phyloP scores from a whole-genome alignment of 53 echinoderm and acorn worm species.

The Actinopyga echinites region DNA sequence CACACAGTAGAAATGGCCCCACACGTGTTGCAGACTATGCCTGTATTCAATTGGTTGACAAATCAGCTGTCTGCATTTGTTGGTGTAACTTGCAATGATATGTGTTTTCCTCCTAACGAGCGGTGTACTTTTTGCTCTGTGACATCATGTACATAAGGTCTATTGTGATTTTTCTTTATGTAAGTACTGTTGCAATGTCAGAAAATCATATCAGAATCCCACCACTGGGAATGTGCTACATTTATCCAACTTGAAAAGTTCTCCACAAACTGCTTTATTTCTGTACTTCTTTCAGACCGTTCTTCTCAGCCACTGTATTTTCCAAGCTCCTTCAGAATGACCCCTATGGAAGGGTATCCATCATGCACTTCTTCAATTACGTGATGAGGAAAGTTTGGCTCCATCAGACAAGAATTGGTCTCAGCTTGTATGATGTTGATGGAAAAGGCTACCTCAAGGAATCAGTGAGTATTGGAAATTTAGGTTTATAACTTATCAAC shows the following conservation, averaged over 20 bases:
- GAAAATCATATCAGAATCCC: not conserved
- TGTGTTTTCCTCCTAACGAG: no score
- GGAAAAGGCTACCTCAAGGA: conserved; percentile 98
- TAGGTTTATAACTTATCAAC: not conserved
- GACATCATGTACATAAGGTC: no score
- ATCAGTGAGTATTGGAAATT: conserved; percentile 68
- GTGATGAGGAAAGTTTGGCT: conserved; percentile 99
- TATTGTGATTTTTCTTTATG: not conserved
- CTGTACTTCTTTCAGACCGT: conserved; percentile 67
- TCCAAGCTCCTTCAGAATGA: conserved; percentile 90
- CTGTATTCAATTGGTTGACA: no score
- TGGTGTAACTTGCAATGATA: no score
- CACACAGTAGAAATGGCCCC: no score
- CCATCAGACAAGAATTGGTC: conserved; percentile 94
- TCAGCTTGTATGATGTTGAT: conserved; percentile 95
- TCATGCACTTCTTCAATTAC: conserved; percentile 99
- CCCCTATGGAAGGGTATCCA: conserved; percentile 93
- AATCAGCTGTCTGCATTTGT: no score
- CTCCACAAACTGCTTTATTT: not conserved
- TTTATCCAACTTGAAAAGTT: not conserved
- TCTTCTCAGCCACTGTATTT: conserved; percentile 95
- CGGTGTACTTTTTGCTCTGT: no score
- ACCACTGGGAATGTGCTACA: not conserved
- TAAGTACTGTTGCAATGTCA: no score
- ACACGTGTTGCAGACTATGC: no score